phyloP scores from a whole-genome alignment of 2,888 invertebrate species.

The Clanis bilineata region DNA sequence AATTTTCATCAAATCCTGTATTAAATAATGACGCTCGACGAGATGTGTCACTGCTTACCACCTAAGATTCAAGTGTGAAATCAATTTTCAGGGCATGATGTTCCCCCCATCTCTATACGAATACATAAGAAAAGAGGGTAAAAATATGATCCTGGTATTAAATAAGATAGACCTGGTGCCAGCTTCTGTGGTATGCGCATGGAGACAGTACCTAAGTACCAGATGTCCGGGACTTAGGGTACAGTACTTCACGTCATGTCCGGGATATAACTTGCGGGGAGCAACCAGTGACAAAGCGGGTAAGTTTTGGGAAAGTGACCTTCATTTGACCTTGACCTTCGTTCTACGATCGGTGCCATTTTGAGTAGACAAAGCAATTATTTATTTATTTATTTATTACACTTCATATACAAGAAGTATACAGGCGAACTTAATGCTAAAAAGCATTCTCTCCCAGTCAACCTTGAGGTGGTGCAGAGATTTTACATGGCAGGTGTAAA shows the following conservation, averaged over 20 bases:
- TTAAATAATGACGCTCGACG: too few relatives aligned
- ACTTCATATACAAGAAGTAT: too few relatives aligned
- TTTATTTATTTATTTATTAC: background rate
- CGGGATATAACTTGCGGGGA: constrained; percentile 86
- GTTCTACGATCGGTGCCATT: background rate
- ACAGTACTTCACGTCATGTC: constrained; percentile 92
- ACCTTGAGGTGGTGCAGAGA: too few relatives aligned
- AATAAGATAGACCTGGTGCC: constrained; percentile 97
- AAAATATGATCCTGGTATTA: constrained; percentile 92
- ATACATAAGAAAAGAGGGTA: constrained; percentile 88
- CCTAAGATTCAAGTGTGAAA: too few relatives aligned
- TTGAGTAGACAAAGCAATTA: background rate
- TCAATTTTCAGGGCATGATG: constrained; percentile 84
- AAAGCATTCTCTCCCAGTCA: too few relatives aligned
- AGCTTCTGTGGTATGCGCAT: constrained; percentile 90
- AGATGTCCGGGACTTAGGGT: constrained; percentile 84
- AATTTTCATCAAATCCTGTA: too few relatives aligned
- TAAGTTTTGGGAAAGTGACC: constrained; percentile 32
- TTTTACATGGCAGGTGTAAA: too few relatives aligned
- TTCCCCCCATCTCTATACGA: constrained; percentile 95
- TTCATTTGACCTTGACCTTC: background rate
- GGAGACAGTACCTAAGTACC: constrained; percentile 90
- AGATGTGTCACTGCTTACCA: too few relatives aligned
- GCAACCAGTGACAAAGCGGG: constrained; percentile 81
- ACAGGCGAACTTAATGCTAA: too few relatives aligned